A percentile compares a stretch with the other conserved stretches of the same genome.
phyloP scores from a whole-genome alignment of 2,113 vertebrate genomes.

The Melanerpes aurifrons region DNA sequence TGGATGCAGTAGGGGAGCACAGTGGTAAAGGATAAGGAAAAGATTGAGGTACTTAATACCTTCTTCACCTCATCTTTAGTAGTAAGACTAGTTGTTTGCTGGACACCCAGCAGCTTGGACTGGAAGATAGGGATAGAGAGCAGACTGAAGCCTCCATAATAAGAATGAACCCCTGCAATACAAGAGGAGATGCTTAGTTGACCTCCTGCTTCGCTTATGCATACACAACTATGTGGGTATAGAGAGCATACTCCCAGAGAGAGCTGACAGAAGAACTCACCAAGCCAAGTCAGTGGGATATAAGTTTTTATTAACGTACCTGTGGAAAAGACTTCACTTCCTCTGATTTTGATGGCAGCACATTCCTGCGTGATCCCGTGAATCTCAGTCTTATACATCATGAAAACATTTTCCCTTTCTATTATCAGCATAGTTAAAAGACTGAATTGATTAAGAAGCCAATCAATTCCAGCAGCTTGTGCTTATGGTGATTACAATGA shows the following conservation, averaged over 20 bases:
- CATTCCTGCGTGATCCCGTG: background rate
- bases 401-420: background rate
- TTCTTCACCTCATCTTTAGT: too few relatives aligned
- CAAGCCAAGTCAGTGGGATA: background rate
- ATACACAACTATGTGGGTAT: too few relatives aligned
- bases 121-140: too few relatives aligned
- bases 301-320: background rate
- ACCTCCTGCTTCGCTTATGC: too few relatives aligned
- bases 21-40: too few relatives aligned
- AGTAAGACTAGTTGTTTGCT: too few relatives aligned
- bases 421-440: background rate
- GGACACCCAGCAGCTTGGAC: too few relatives aligned
- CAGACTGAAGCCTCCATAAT: too few relatives aligned
- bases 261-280: background rate
- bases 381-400: background rate
- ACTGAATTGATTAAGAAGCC: background rate
- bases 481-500: background rate
- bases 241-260: background rate
- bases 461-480: background rate
- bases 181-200: too few relatives aligned
- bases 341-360: background rate
- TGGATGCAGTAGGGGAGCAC: too few relatives aligned
- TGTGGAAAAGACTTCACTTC: background rate
- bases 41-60: too few relatives aligned
- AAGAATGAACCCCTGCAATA: too few relatives aligned